Percentiles rank a stretch among this genome's conserved stretches.
phyloP scores from a whole-genome alignment of 1,140 invertebrate genomes.

The Oryctes rhinoceros region DNA sequence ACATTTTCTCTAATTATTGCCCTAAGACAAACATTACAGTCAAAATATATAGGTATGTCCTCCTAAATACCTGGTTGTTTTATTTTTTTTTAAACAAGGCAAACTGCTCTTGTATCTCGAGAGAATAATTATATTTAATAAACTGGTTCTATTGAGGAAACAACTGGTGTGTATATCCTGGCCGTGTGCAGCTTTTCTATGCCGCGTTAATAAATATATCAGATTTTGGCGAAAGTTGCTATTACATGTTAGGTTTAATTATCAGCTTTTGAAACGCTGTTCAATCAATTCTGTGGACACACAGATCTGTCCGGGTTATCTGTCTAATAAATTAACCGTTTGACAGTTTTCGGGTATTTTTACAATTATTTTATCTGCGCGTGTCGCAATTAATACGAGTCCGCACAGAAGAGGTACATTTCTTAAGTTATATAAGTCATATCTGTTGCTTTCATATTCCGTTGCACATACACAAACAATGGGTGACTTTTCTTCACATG shows the following conservation, averaged over 20 bases:
- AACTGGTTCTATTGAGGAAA: conserved; percentile 28
- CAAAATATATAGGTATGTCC: background rate
- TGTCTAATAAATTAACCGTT: background rate
- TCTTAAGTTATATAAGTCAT: background rate
- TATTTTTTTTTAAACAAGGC: conserved; percentile 5
- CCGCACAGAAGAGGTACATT: background rate
- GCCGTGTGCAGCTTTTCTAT: background rate
- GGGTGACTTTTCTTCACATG: conserved; percentile 9
- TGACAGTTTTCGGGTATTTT: background rate
- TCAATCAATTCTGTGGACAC: background rate
- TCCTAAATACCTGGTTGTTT: background rate
- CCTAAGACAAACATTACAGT: background rate
- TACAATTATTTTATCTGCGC: too few relatives aligned
- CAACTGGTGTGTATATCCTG: background rate
- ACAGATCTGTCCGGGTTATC: background rate
- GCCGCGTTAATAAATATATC: background rate
- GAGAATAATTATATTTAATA: conserved; percentile 24
- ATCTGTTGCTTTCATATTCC: background rate
- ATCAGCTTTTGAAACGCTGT: background rate
- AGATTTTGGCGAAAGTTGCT: conserved; percentile 8
- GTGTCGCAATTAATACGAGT: background rate
- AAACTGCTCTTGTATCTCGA: conserved; percentile 14
- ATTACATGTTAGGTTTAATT: conserved; percentile 8
- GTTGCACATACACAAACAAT: background rate
- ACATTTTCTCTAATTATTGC: conserved; percentile 10